Base-by-base conservation (phyloP, 2,113 vertebrate genomes). In the Upupa epops region DNA sequence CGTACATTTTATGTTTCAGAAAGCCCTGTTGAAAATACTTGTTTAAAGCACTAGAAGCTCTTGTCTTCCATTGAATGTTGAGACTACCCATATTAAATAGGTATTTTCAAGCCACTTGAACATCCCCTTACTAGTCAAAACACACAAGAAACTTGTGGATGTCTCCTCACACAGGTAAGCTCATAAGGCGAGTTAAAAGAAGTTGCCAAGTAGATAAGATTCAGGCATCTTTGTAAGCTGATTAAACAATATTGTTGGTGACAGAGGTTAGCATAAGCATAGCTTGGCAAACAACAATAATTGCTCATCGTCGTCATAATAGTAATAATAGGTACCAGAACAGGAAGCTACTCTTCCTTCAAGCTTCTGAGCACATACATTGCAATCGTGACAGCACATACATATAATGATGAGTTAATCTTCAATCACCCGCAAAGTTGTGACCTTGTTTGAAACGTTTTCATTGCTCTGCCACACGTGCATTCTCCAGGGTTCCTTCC, bases 291-390 rank as follows among this genome's bases (percentile, higher is more conserved):
- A 85, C 71, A 86, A 71, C 54, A 90, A 25, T 86, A 93, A 95
- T 65, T 93, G 83, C 80, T 73, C 58, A 90, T 92, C 15, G 55
- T 73, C 6, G 36, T 86, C 4, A 83, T 86, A 5, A 70, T 63
- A n/a, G 51, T 78, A 80, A 92, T 96, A 87, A 56, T 46, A 83
- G n/a, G 60, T 92, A 61, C 71, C 48, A 48, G 63, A 85, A 89
- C 92, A 96, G 96, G 96, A 95, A 96, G 86, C 82, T 87, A 42
- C 51, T 85, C 90, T 96, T 94, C 77, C 74, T 90, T 17, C 71
- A 77, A 66, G 76, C 89, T 84, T 85, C 89, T 85, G 56, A 93
- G 71, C 78, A 31, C 59, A 49, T 6, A 86, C 55, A 29, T 46
- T 83, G 75, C 89, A 89, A 92, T 94, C 91, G 89, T 91, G 89